Base-by-base conservation (phyloP, 2,888 invertebrate genomes). In the Campoplex nolae region DNA sequence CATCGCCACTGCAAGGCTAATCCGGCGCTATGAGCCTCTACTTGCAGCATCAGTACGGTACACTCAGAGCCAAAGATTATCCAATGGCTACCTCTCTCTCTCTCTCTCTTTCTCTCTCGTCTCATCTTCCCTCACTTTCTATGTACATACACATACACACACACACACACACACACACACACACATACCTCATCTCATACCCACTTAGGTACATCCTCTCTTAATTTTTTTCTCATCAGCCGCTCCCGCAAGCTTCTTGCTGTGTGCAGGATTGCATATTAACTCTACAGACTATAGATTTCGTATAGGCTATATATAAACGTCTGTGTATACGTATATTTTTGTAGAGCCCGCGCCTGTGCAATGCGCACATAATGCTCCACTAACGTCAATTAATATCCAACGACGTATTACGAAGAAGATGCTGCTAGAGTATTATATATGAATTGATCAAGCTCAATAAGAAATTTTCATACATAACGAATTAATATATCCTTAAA, bases 1-100 rank as follows among this genome's bases (percentile, higher is more conserved):
- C 94, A 93, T 93, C 93, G 92, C 92, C 91, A 92, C 91, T 94
- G 93, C 94, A 94, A 94, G 93, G 93, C 93, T 94, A 93, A 94
- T 94, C 93, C 93, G 90, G 91, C 90, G 92, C 93, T 94, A 93
- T 93, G 93, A 93, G 93, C 91, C 91, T 91, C 91, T 92, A 92
- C 92, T 92, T 93, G 93, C 93, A 92, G 91, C 91, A 91, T 90
- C 91, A 91, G 91, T 90, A 90, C 90, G 90, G 91, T 92, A 93
- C 92, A 92, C 91, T 93, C 93, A 89, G 90, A 90, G 91, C 90
- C 91, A 93, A 93, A 94, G 92, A 92, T 91, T 89, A 86, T 85
- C 87, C 86, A 76, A 79, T 83, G 79, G 71, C 84, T 85, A 78
- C 75, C 84, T 85, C 85, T 85, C 89, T 85, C 88, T 84, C 85